Conservation (phyloP, 2,888 invertebrate species). For the Leptinotarsa juncta region DNA sequence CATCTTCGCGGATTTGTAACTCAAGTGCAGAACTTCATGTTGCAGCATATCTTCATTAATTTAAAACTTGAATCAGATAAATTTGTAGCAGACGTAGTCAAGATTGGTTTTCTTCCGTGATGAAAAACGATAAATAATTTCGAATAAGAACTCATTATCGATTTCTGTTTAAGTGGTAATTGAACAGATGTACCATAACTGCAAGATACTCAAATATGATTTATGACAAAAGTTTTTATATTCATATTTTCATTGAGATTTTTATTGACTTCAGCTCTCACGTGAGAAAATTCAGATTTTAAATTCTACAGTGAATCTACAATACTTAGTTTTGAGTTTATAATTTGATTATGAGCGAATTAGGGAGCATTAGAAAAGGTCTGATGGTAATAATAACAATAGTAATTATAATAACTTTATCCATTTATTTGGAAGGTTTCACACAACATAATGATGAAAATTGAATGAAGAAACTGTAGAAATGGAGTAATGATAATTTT, state of each 20-base stretch:
- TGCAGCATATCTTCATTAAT: slow-evolving; percentile 44
- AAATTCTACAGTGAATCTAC: too few relatives aligned
- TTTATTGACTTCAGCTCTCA: background rate
- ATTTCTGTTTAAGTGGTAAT: slow-evolving; percentile 5
- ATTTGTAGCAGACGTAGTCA: slow-evolving; percentile 37
- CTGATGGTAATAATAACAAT: too few relatives aligned
- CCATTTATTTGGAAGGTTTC: too few relatives aligned
- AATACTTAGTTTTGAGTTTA: too few relatives aligned
- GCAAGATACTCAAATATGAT: background rate
- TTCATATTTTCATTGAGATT: background rate
- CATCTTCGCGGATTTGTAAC: slow-evolving; percentile 35
- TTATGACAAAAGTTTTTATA: background rate
- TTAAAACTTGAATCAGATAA: slow-evolving; percentile 43
- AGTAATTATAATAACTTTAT: too few relatives aligned
- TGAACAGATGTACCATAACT: background rate
- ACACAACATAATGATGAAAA: too few relatives aligned
- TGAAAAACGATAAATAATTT: slow-evolving; percentile 24
- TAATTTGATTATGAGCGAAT: too few relatives aligned
- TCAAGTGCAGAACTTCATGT: slow-evolving; percentile 42
- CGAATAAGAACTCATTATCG: slow-evolving; percentile 20
- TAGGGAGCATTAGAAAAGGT: too few relatives aligned
- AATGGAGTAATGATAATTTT: too few relatives aligned
- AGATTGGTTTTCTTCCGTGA: slow-evolving; percentile 30
- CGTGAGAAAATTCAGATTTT: background rate
- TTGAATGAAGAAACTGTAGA: too few relatives aligned